Conservation (phyloP, 1,140 invertebrate genomes). For the Cyclina sinensis region DNA sequence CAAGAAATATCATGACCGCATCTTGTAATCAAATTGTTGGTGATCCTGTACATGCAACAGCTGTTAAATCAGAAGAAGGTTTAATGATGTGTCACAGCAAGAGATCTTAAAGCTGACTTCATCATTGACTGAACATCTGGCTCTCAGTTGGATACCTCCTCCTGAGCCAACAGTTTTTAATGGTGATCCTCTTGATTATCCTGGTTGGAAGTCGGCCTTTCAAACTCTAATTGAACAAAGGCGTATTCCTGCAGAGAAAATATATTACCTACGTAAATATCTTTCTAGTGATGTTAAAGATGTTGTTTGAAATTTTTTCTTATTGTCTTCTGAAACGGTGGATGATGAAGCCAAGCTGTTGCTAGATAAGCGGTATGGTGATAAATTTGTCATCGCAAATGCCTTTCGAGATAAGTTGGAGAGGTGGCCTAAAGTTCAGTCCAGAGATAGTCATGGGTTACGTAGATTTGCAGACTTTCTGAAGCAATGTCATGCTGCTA, state of each 20-base stretch:
- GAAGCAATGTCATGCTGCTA: conserved; percentile 68
- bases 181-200: conserved; percentile 70
- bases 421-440: conserved; percentile 66
- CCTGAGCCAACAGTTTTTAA: conserved; percentile 66
- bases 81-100: too few species aligned
- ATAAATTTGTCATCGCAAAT: too few species aligned
- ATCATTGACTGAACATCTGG: not conserved
- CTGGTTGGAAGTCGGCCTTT: conserved; percentile 89
- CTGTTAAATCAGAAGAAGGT: too few species aligned
- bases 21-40: too few species aligned
- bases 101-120: not conserved
- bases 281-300: conserved; percentile 54
- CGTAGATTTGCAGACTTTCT: conserved; percentile 69
- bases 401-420: conserved; percentile 71
- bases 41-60: too few species aligned
- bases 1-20: too few species aligned
- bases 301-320: conserved; percentile 60
- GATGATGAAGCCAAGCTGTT: conserved; percentile 66
- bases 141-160: not conserved
- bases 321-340: conserved; percentile 54
- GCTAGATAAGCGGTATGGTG: too few species aligned
- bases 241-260: conserved; percentile 90
- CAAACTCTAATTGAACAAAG: conserved; percentile 95
- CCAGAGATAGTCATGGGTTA: conserved; percentile 56
- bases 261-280: conserved; percentile 81